phyloP scores from a whole-genome alignment of 2,113 vertebrate species.

The Pampusana beccarii region DNA sequence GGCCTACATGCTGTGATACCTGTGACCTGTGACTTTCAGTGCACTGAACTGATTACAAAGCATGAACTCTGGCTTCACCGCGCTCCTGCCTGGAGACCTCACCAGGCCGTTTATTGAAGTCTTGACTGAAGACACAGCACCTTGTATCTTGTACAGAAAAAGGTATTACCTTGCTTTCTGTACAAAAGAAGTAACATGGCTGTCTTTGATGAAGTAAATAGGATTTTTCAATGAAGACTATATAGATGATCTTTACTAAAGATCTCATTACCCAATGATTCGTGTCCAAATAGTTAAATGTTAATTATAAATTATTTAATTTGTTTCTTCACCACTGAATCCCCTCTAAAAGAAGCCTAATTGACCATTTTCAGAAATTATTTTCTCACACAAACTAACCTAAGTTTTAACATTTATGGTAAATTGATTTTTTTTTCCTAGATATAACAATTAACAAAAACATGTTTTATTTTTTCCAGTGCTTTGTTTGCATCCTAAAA shows the following conservation, averaged over 20 bases:
- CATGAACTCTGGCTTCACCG: not conserved
- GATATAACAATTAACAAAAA: constrained; percentile 19
- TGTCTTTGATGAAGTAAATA: constrained; percentile 22
- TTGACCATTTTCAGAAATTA: constrained; percentile 11
- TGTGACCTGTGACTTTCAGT: not conserved
- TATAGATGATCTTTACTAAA: constrained; percentile 23
- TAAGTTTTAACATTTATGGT: not conserved
- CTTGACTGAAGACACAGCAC: constrained; percentile 49
- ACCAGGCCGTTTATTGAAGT: not conserved
- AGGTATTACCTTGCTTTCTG: not conserved
- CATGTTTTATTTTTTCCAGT: constrained; percentile 37
- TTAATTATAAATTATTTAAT: constrained; percentile 56
- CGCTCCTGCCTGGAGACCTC: not conserved
- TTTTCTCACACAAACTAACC: not conserved
- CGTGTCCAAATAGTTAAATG: constrained; percentile 11
- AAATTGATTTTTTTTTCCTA: not conserved
- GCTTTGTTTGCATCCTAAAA: constrained; percentile 40
- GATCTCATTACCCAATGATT: not conserved
- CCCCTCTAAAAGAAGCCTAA: not conserved
- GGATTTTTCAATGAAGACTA: constrained; percentile 25
- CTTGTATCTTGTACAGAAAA: constrained; percentile 49
- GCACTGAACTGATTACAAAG: constrained; percentile 40
- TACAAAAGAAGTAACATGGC: constrained; percentile 7
- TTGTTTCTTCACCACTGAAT: not conserved
- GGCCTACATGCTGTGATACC: not conserved